Evolutionary conservation across 2,113 vertebrate species (phyloP).

Genomic region (Ceratotherium simum): DNA sequence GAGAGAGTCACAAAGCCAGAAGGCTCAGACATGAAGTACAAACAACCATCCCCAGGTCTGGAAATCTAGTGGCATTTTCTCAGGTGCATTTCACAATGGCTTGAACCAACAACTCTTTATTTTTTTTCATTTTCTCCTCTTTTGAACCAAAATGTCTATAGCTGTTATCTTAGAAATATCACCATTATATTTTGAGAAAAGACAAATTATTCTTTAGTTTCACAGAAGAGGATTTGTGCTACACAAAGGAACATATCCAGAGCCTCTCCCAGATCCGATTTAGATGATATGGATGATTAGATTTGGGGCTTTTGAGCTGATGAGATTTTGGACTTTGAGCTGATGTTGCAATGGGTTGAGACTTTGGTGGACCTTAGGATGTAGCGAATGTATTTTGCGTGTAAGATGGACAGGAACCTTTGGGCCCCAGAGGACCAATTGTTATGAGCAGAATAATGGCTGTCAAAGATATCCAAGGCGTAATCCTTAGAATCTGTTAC

Average conservation of each 20-base stretch:
- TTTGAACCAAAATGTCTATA: neutral
- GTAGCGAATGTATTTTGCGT: neutral
- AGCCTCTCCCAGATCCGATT: neutral
- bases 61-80: too few relatives aligned
- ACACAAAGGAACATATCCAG: neutral
- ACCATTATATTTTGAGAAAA: neutral
- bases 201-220: neutral
- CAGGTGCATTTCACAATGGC: too few relatives aligned
- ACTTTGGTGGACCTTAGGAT: neutral
- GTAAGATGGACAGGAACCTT: neutral
- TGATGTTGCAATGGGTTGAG: neutral
- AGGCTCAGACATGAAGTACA: too few relatives aligned
- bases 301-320: neutral
- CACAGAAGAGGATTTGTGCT: neutral
- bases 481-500: neutral
- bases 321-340: neutral
- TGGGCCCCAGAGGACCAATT: neutral
- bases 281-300: neutral
- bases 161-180: neutral
- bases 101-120: neutral
- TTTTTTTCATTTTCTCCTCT: neutral
- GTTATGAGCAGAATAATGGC: neutral
- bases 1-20: too few relatives aligned
- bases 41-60: too few relatives aligned
- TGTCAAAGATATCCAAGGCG: neutral